phyloP scores from a whole-genome alignment of 2,797 vertebrate genomes.

The Argyrosomus regius region DNA sequence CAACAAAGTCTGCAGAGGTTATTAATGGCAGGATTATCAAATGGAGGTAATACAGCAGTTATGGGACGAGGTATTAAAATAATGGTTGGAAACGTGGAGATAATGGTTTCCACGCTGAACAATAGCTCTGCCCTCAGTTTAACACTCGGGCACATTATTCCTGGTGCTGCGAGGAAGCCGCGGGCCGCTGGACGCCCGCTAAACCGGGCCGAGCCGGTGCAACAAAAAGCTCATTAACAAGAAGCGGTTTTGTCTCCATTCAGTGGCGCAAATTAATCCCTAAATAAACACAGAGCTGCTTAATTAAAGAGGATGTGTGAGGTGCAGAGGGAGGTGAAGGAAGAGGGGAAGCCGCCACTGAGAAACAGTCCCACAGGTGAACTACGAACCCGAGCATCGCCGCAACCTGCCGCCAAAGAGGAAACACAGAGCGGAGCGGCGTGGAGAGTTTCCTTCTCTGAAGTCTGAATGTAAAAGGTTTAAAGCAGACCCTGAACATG shows the following conservation, averaged over 20 bases:
- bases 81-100: conserved; percentile 55
- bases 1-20: conserved; percentile 42
- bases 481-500: no score
- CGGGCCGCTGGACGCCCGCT: conserved; percentile 32
- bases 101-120: conserved; percentile 61
- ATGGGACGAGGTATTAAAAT: conserved; percentile 55
- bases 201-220: conserved; percentile 5
- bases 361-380: background rate
- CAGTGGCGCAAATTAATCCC: conserved; percentile 46
- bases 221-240: conserved; percentile 47
- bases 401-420: background rate
- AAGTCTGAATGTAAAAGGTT: background rate
- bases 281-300: conserved; percentile 53
- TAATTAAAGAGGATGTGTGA: conserved; percentile 55
- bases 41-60: conserved; percentile 46
- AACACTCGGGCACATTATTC: conserved; percentile 54
- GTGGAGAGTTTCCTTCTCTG: background rate
- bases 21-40: conserved; percentile 65
- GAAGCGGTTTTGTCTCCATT: conserved; percentile 43
- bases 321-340: conserved; percentile 26
- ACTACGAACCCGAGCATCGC: background rate
- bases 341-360: conserved; percentile 7
- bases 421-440: background rate
- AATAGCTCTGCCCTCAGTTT: conserved; percentile 64
- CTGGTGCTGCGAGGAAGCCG: conserved; percentile 10